Conservation (phyloP, 2,888 invertebrate genomes). For the Acleris laterana region DNA sequence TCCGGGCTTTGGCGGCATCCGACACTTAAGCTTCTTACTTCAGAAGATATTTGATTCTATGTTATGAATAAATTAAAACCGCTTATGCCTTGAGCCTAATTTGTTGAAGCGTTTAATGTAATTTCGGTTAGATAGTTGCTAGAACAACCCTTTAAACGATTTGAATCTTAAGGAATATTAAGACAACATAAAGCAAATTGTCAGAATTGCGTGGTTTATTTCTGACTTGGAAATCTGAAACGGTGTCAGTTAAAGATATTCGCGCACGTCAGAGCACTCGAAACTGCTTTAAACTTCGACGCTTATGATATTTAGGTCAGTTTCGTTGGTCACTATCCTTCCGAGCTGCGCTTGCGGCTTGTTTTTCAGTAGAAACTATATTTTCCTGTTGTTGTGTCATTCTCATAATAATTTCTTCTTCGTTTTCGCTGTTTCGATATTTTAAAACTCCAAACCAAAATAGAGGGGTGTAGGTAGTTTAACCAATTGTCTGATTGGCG, state of each 20-base stretch:
- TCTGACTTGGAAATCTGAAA: slow-evolving; percentile 22
- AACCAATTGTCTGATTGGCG: too few relatives aligned
- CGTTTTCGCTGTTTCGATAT: too few relatives aligned
- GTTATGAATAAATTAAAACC: neutral
- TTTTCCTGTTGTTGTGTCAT: too few relatives aligned
- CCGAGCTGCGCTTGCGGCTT: neutral
- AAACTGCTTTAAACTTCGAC: slow-evolving; percentile 11
- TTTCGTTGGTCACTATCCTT: slow-evolving; percentile 6
- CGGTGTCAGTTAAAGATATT: slow-evolving; percentile 28
- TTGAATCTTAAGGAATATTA: too few relatives aligned
- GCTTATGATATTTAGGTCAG: slow-evolving; percentile 27
- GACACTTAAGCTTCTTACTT: slow-evolving; percentile 39
- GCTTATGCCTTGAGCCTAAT: neutral
- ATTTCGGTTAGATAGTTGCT: neutral
- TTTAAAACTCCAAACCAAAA: too few relatives aligned
- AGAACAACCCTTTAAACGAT: neutral
- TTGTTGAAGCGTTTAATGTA: too few relatives aligned
- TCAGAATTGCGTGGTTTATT: slow-evolving; percentile 10
- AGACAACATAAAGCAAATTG: slow-evolving; percentile 1
- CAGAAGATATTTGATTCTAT: slow-evolving; percentile 38
- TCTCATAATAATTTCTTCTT: too few relatives aligned
- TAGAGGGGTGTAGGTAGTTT: too few relatives aligned
- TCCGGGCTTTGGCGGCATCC: slow-evolving; percentile 54
- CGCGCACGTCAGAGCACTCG: slow-evolving; percentile 33
- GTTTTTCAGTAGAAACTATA: neutral